A percentile compares a stretch with the other conserved stretches of the same genome.
These are phyloP conservation scores for Chymomyza procnemis DNA, from an alignment of 2,888 invertebrate genomes.

Conservation along the genomic window DNA sequence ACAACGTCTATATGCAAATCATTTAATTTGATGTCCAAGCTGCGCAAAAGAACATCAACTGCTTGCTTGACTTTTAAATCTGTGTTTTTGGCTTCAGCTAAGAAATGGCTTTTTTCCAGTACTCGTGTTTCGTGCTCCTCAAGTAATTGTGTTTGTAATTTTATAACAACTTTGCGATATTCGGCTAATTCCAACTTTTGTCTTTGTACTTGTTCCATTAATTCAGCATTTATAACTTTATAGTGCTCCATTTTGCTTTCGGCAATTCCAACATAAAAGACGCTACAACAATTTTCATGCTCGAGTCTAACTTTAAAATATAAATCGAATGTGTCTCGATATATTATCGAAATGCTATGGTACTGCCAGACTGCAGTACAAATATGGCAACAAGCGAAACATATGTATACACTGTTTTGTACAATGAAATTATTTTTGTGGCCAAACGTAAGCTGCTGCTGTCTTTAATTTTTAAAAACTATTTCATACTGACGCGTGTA, in stretches of 20 bases:
- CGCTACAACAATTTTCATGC: neutral
- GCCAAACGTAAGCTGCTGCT: neutral
- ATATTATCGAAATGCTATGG: neutral
- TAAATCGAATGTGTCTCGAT: neutral
- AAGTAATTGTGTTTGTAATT: slow-evolving; percentile 24
- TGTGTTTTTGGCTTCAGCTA: neutral
- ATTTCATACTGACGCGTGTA: neutral
- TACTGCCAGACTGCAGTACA: neutral
- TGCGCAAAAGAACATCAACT: neutral
- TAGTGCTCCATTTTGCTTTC: slow-evolving; percentile 27
- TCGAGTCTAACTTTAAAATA: neutral
- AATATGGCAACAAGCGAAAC: neutral
- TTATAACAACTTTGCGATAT: slow-evolving; percentile 26
- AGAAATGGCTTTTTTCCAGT: neutral
- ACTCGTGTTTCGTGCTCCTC: slow-evolving; percentile 22
- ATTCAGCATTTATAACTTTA: slow-evolving; percentile 45
- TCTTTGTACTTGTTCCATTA: slow-evolving; percentile 26
- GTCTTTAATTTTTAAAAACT: neutral
- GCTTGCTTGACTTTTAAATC: neutral
- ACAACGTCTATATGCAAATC: neutral
- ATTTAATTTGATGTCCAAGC: neutral
- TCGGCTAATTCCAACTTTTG: slow-evolving; percentile 24
- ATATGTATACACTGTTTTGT: neutral
- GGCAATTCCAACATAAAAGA: neutral
- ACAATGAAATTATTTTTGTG: neutral